Base-by-base conservation (phyloP, 2,113 vertebrate species). In the Proteles cristata region DNA sequence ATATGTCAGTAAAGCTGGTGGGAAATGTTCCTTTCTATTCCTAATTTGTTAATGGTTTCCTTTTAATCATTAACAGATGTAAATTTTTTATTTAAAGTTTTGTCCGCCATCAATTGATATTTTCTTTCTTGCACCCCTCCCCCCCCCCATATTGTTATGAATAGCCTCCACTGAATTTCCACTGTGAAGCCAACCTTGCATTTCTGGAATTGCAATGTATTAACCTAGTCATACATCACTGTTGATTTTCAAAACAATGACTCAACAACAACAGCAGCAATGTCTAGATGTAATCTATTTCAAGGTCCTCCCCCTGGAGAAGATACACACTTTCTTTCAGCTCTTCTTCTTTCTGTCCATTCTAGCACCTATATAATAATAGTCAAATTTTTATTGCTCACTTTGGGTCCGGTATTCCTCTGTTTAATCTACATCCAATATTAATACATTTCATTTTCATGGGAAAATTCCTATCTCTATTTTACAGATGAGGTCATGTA, bases 341-440 rank as follows among this genome's bases (percentile, higher is more conserved):
- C 53, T 84, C 26, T 89, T 4, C 21, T n/a, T n/a, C 3, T 23
- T 45, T 82, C 9, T 58, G 7, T 39, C 61, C 50, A n/a, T 79
- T 66, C 9, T 83, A 66, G 2, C 11, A 77, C 9, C 9, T 69
- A 58, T 25, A 74, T 88, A 35, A 82, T 39, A 66, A 79, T 39
- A 58, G 50, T 33, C 53, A 35, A 53, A 55, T 5, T 76, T 63
- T 61, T 55, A 83, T 82, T 69, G 82, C 9, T 96, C n/a, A 35
- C 4, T 33, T 21, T 35, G 5, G 21, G 43, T 81, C 82, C 83
- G 10, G 8, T 86, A 76, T 74, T 94, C 16, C 58, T 71, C 12
- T 94, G 15, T n/a, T 55, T 86, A 65, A 94, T 86, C 71, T 96
- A 55, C 35, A 71, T 48, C 55, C 53, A 90, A 55, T 53, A 71